Percentiles rank a stretch among this genome's conserved stretches.
Conservation (phyloP, 2,888 invertebrate species). For the Lordiphosa andalusiaca region DNA sequence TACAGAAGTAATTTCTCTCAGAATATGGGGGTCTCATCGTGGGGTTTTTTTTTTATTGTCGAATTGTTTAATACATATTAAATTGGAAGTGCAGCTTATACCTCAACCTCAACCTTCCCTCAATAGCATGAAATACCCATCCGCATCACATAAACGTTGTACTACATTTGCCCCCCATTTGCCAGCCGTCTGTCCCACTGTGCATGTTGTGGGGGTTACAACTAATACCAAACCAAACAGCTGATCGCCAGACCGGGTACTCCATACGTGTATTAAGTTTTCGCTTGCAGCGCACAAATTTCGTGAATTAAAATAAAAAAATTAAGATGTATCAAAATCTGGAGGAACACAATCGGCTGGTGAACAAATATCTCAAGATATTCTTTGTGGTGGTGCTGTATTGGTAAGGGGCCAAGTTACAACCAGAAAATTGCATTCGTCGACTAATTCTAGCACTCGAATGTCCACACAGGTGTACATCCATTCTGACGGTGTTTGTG, state of each 20-base stretch:
- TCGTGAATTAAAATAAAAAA: background rate
- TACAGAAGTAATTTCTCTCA: too few relatives aligned
- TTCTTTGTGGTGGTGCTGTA: conserved; percentile 88
- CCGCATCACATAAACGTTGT: background rate
- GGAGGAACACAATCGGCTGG: conserved; percentile 72
- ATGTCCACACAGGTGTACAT: conserved; percentile 87
- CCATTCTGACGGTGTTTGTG: conserved; percentile 96
- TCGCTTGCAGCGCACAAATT: conserved; percentile 4
- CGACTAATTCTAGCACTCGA: too few relatives aligned
- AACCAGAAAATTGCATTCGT: background rate
- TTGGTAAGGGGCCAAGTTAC: conserved; percentile 83
- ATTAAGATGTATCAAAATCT: conserved; percentile 78
- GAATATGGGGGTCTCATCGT: too few relatives aligned
- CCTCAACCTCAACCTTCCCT: too few relatives aligned
- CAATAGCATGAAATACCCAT: background rate
- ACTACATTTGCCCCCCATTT: too few relatives aligned
- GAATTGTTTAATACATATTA: too few relatives aligned
- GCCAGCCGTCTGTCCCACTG: background rate
- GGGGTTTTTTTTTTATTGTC: too few relatives aligned
- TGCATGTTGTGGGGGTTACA: conserved; percentile 7
- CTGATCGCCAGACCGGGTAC: conserved; percentile 33
- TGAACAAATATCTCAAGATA: conserved; percentile 86
- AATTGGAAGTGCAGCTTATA: too few relatives aligned
- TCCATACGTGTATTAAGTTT: conserved; percentile 26
- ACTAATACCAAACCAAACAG: conserved; percentile 20